Conservation (phyloP, 2,113 vertebrate genomes). For the Crotalus tigris region DNA sequence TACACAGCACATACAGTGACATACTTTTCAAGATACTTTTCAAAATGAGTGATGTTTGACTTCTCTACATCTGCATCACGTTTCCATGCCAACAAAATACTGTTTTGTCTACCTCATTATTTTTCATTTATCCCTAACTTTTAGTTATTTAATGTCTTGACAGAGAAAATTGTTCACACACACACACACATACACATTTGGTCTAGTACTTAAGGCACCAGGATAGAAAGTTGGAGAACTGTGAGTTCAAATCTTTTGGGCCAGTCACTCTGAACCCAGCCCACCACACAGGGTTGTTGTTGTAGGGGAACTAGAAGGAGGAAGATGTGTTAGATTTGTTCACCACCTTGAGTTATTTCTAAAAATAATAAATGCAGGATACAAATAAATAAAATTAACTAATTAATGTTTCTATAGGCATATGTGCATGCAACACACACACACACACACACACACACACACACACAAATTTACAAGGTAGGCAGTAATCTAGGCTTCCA, state of each 20-base stretch:
- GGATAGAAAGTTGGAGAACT: neutral
- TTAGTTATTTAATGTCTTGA: neutral
- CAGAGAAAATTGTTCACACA: neutral
- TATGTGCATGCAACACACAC: neutral
- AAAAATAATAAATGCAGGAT: neutral
- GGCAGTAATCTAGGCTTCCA: neutral
- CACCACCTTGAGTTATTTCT: neutral
- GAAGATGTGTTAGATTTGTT: neutral
- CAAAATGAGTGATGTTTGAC: neutral
- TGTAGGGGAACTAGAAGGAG: neutral
- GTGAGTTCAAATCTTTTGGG: neutral
- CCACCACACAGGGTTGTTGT: neutral
- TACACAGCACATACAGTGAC: neutral
- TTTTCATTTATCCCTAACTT: slow-evolving; percentile 11
- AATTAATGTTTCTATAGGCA: neutral
- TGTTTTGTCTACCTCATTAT: neutral
- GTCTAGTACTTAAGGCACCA: neutral
- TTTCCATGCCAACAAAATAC: neutral
- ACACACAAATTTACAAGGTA: neutral
- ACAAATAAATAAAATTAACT: neutral
- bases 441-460: neutral
- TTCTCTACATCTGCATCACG: neutral
- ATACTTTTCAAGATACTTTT: neutral
- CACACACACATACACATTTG: no score
- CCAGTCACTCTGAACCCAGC: neutral